Base-by-base conservation (phyloP, 2,888 invertebrate species). In the Trachelus stipa region DNA sequence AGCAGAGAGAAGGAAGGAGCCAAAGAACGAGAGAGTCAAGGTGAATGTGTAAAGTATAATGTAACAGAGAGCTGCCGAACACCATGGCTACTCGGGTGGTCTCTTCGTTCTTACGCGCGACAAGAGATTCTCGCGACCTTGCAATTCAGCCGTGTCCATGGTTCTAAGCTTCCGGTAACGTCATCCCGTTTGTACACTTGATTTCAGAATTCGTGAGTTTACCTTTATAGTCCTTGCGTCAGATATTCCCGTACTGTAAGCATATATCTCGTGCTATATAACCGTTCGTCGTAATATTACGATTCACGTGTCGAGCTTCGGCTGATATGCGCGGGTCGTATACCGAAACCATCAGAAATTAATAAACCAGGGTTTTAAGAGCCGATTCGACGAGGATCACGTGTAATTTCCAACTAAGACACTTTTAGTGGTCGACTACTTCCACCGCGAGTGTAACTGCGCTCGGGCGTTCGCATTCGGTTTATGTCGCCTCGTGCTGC, bases 81-180 rank as follows among this genome's bases (percentile, higher is more conserved):
- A 81, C 76, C 77, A 80, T 73, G 79, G 81, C 88, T 81, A 87
- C 89, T 88, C 88, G 83, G 90, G 90, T 91, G 90, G 90, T 90
- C 89, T 83, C 85, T 85, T 83, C 82, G 83, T 79, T 78, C 71
- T 34, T 71, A 23, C 23, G 23, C 79, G 80, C 82, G 83, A 83
- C 83, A 81, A 81, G 83, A 82, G 84, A 83, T 82, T 83, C 83
- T 79, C 81, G 82, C 77, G 83, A 81, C 82, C 82, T 83, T 83
- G 81, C 81, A 23, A 56, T 56, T 56, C 56, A 23, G 15, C 9
- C 56, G 56, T 9, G 9, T 56, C 56, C 23, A 56, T 23, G 56
- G 23, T 56, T 56, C 9, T 23, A 56, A 56, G 23, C 56, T 23
- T 56, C 9, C 56, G 23, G 56, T 23, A 56, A 2, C 9, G 56